These are phyloP conservation scores for Alitta virens DNA, from an alignment of 2,888 invertebrate genomes.

Conservation along the genomic window DNA sequence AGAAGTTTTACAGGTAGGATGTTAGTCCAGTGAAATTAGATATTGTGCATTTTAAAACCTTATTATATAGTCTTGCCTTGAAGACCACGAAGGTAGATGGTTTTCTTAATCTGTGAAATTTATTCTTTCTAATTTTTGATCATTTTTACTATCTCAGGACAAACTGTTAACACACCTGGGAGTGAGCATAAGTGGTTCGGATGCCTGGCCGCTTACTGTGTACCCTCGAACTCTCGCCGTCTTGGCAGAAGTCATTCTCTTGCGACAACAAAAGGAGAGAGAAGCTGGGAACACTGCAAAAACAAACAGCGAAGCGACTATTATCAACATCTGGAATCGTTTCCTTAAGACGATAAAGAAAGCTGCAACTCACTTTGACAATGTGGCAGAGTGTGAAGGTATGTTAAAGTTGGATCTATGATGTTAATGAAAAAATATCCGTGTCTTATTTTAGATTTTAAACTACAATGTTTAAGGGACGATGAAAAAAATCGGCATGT, in stretches of 20 bases:
- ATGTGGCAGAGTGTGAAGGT: constrained; percentile 45
- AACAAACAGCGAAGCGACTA: constrained; percentile 83
- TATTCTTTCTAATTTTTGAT: too few relatives aligned
- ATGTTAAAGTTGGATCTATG: too few relatives aligned
- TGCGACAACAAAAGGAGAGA: constrained; percentile 58
- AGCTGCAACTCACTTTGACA: constrained; percentile 63
- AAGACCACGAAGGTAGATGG: too few relatives aligned
- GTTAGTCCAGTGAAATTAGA: too few relatives aligned
- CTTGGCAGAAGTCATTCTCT: constrained; percentile 77
- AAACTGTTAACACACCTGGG: constrained; percentile 63
- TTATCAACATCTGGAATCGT: constrained; percentile 88
- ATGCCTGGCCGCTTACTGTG: constrained; percentile 73
- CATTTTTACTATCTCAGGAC: too few relatives aligned
- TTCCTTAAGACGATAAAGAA: constrained; percentile 85
- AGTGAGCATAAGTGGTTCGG: constrained; percentile 69
- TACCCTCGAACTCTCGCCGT: constrained; percentile 76
- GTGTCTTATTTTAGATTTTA: too few relatives aligned
- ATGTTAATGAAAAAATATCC: too few relatives aligned
- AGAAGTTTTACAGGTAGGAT: constrained; percentile 63
- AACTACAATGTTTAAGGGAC: too few relatives aligned
- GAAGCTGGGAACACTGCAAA: constrained; percentile 65
- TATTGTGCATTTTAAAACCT: too few relatives aligned
- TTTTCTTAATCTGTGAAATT: too few relatives aligned
- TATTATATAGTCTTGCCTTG: too few relatives aligned
- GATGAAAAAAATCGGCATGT: too few relatives aligned